phyloP scores from a whole-genome alignment of 2,113 vertebrate species.

The Cyanoliseus patagonus region DNA sequence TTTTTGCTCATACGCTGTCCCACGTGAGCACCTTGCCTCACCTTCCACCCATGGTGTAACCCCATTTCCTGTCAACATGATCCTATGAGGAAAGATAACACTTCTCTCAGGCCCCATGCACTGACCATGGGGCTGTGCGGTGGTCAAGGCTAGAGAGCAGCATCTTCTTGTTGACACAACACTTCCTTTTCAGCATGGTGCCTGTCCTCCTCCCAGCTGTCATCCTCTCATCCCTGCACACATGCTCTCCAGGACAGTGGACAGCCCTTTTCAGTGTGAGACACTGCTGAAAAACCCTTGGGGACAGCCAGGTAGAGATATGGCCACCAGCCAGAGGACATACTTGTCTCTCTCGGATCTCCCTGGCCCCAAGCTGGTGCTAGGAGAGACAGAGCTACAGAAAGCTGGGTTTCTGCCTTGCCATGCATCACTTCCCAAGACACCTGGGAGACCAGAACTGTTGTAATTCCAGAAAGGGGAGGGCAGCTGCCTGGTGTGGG shows the following conservation, averaged over 20 bases:
- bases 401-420: not conserved
- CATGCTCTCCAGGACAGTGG: rapidly evolving
- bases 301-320: not conserved
- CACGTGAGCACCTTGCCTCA: not conserved
- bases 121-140: not conserved
- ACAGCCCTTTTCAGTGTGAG: not conserved
- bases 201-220: not conserved
- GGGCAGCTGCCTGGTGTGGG: not conserved
- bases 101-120: rapidly evolving
- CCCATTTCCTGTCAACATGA: not conserved
- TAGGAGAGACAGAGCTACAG: not conserved
- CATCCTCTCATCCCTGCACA: rapidly evolving
- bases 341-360: not conserved
- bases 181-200: rapidly evolving
- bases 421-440: not conserved
- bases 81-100: not conserved
- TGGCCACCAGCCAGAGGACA: not conserved
- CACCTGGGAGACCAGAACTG: not conserved
- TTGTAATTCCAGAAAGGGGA: not conserved
- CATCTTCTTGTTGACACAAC: not conserved
- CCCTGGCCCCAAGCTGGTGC: not conserved
- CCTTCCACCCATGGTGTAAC: rapidly evolving
- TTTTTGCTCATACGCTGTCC: not conserved
- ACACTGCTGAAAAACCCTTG: not conserved
- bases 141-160: not conserved